A percentile compares a stretch with the other conserved stretches of the same genome.
phyloP scores from a whole-genome alignment of 2,113 vertebrate species.

The Electrona antarctica region DNA sequence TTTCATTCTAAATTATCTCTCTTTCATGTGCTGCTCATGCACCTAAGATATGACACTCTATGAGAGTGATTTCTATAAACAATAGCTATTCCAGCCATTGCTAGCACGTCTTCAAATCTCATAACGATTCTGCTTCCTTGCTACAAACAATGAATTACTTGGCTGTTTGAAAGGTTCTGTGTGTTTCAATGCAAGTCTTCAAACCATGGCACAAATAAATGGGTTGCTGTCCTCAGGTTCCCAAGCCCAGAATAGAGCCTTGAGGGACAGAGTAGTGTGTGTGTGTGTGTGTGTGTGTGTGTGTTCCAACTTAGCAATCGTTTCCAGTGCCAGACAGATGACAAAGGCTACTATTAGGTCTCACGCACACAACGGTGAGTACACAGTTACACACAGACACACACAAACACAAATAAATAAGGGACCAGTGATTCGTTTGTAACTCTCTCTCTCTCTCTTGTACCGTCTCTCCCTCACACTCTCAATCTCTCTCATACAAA shows the following conservation, averaged over 20 bases:
- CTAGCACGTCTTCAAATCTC: too few species aligned
- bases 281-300: too few species aligned
- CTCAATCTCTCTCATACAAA: background rate
- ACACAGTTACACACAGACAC: background rate
- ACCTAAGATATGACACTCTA: too few species aligned
- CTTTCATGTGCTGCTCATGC: too few species aligned
- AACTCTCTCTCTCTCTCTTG: background rate
- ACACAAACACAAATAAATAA: too few species aligned
- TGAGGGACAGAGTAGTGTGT: conserved; percentile 18
- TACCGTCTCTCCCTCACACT: background rate
- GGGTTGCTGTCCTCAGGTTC: conserved; percentile 8
- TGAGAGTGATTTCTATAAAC: too few species aligned
- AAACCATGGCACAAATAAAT: conserved; percentile 12
- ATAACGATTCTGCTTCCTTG: too few species aligned
- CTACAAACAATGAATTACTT: conserved; percentile 14
- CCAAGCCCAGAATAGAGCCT: background rate
- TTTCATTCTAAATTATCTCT: too few species aligned
- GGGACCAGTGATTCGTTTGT: too few species aligned
- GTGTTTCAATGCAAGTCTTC: conserved; percentile 10
- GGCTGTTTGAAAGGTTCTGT: conserved; percentile 7
- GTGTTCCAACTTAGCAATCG: conserved; percentile 1
- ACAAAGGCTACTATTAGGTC: conserved; percentile 24
- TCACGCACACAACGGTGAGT: background rate
- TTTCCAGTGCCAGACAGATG: conserved; percentile 10
- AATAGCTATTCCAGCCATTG: too few species aligned